These are phyloP conservation scores for Chelonus insularis DNA, from an alignment of 1,140 invertebrate genomes.

Conservation along the genomic window DNA sequence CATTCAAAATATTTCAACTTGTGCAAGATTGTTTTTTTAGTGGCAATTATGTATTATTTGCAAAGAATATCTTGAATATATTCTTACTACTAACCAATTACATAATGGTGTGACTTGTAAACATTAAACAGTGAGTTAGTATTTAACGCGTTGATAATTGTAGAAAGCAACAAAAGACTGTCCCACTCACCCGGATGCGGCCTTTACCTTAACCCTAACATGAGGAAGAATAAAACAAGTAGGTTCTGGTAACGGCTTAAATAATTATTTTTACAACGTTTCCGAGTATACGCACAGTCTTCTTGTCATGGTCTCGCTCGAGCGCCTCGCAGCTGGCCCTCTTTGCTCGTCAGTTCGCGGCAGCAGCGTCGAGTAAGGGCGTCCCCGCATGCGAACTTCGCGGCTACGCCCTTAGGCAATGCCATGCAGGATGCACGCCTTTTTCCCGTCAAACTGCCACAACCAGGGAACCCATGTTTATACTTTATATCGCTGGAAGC, in stretches of 20 bases:
- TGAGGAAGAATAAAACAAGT: constrained; percentile 7
- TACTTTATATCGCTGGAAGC: constrained; percentile 32
- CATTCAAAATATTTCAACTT: too few species aligned
- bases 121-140: neutral
- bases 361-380: constrained; percentile 43
- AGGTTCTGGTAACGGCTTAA: constrained; percentile 52
- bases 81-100: too few species aligned
- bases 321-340: constrained; percentile 59
- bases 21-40: too few species aligned
- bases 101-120: neutral
- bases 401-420: constrained; percentile 42
- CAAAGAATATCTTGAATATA: too few species aligned
- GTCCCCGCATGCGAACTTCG: constrained; percentile 39
- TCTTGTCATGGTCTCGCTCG: constrained; percentile 52
- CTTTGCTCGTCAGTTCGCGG: constrained; percentile 44
- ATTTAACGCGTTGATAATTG: constrained; percentile 12
- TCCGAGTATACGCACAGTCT: constrained; percentile 53
- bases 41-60: too few species aligned
- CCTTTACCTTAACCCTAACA: constrained; percentile 25
- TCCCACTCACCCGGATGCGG: constrained; percentile 12
- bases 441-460: constrained; percentile 42
- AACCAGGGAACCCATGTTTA: constrained; percentile 34
- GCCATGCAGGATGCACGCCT: constrained; percentile 44
- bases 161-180: constrained; percentile 8
- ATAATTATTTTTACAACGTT: constrained; percentile 63